These are phyloP conservation scores for Mus caroli DNA, from an alignment of 2,797 vertebrate species.

Conservation along the genomic window DNA sequence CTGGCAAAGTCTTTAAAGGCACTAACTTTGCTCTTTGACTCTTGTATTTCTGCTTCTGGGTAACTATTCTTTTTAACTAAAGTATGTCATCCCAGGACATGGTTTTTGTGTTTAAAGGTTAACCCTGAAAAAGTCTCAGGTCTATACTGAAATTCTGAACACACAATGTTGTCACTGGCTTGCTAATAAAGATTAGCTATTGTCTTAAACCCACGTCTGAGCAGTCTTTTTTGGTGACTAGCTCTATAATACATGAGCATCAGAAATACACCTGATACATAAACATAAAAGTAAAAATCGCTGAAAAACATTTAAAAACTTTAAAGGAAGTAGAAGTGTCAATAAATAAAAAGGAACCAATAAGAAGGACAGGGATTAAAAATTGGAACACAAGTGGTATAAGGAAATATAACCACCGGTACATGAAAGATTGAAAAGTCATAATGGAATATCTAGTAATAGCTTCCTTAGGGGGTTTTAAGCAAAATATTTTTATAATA, in stretches of 20 bases:
- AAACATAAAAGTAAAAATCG: not conserved
- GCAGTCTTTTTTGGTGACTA: not conserved
- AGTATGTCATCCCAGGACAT: not conserved
- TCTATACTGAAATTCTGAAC: not conserved
- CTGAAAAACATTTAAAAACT: not conserved
- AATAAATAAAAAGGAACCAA: too few relatives aligned
- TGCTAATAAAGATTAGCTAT: not conserved
- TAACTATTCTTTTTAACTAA: not conserved
- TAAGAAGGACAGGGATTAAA: not conserved
- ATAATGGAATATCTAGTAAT: not conserved
- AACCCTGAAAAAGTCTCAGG: not conserved
- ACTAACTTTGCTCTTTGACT: not conserved
- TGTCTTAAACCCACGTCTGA: not conserved
- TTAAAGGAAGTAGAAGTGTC: not conserved
- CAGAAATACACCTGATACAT: not conserved
- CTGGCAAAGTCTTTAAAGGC: not conserved
- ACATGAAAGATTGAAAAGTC: not conserved
- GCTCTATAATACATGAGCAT: not conserved
- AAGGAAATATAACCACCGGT: not conserved
- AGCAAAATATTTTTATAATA: not conserved
- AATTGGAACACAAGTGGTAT: not conserved
- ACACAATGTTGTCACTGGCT: not conserved
- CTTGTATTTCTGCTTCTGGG: not conserved
- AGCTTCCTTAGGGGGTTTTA: not conserved
- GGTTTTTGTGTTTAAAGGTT: not conserved